Base-by-base conservation (phyloP, 2,888 invertebrate genomes). In the Cactoblastis cactorum region DNA sequence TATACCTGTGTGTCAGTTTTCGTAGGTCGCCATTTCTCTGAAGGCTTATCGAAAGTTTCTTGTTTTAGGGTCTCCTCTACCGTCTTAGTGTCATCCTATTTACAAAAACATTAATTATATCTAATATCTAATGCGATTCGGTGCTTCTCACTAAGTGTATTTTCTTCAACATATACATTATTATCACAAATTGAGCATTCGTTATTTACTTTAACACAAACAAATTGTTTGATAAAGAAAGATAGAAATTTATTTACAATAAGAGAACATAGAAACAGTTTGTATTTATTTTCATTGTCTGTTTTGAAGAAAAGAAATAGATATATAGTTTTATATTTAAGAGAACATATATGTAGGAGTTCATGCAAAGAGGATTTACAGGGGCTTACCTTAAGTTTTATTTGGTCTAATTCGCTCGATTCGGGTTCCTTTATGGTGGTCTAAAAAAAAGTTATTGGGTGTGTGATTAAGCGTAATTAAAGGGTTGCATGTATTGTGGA, bases 371-470 rank as follows among this genome's bases (percentile, higher is more conserved):
- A 39, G 14, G 38, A 22, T 33, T 17, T 34, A 53, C 41, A 19
- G 49, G 53, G 63, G 72, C 86, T 86, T 82, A 89, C 89, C 87
- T 88, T 89, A 1, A 89, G 69, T 71, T 88, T 88, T 45, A 89
- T 67, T 72, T 84, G 68, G 39, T 74, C 83, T 56, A 88, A 51
- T 70, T 81, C 72, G 51, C 64, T 68, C 52, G 64, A 63, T 72
- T 84, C 80, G 49, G 80, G 75, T 67, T 82, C 76, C 65, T 85
- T 82, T 62, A 86, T 68, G 62, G 70, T 76, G 53, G 75, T 79
- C 89, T 88, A 86, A 74, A 88, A 85, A 80, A 50, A 77, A 81
- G 74, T 79, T 77, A 74, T 69, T 59, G 54, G 65, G 74, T 61
- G 60, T 60, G 63, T 76, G 62, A 75, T 64, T 73, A 83, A 85